Conservation (phyloP, 1,140 invertebrate species). For the Gonatopus flavifemur region DNA sequence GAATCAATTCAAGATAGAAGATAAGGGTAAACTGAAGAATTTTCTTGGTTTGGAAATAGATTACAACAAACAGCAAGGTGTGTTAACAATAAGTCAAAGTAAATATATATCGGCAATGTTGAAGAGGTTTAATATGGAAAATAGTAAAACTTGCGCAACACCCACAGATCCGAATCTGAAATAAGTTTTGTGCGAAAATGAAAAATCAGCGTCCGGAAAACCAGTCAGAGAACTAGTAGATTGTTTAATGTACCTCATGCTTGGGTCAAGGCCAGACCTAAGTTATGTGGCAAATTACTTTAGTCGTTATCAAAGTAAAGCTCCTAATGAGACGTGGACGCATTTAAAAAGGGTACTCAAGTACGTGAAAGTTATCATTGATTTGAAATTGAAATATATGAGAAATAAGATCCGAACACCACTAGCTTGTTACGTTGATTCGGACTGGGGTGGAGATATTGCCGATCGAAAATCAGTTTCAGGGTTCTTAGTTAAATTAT, state of each 20-base stretch:
- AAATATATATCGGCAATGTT: conserved; percentile 12
- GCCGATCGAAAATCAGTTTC: too few species aligned
- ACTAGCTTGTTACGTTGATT: too few species aligned
- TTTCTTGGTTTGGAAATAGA: conserved; percentile 11
- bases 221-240: conserved; percentile 22
- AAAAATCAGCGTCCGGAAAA: conserved; percentile 5
- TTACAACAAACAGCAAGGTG: neutral
- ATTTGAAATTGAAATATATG: conserved; percentile 23
- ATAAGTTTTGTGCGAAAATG: conserved; percentile 1
- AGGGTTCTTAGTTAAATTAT: too few species aligned
- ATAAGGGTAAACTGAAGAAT: conserved; percentile 1
- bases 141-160: too few species aligned
- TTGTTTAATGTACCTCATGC: neutral
- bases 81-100: conserved; percentile 10
- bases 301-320: conserved; percentile 28
- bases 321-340: conserved; percentile 28
- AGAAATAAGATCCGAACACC: conserved; percentile 14
- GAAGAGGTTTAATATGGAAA: conserved; percentile 13
- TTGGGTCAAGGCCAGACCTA: conserved; percentile 45
- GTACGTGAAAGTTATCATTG: conserved; percentile 8
- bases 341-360: conserved; percentile 27
- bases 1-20: conserved; percentile 12
- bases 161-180: conserved; percentile 25
- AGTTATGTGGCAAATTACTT: conserved; percentile 36
- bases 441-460: too few species aligned